A percentile compares a stretch with the other conserved stretches of the same genome.
Evolutionary conservation across 2,888 invertebrate genomes (phyloP).

Genomic region (Torymus aiolomorphi): DNA sequence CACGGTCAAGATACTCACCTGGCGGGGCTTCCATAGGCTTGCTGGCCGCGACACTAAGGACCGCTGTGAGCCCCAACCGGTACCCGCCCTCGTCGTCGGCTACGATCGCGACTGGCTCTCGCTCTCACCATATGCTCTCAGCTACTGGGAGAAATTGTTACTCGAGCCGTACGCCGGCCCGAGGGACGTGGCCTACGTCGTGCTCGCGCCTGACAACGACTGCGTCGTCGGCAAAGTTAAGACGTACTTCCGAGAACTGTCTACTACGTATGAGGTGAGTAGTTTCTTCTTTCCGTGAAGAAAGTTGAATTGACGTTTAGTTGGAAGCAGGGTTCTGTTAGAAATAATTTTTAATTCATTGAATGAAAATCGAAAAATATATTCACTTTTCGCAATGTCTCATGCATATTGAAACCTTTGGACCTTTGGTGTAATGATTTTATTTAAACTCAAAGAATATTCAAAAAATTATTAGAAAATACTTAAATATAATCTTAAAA

Average conservation of each 20-base stretch:
- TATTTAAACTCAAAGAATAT: no score
- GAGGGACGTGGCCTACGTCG: slow-evolving; percentile 95
- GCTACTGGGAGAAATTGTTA: slow-evolving; percentile 98
- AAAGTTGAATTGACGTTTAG: no score
- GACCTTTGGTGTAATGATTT: no score
- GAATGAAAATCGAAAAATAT: no score
- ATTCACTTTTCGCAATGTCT: no score
- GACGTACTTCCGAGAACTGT: slow-evolving; percentile 94
- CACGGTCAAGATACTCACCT: slow-evolving; percentile 95
- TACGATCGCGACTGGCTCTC: slow-evolving; percentile 97
- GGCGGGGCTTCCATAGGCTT: slow-evolving; percentile 97
- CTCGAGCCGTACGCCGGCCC: slow-evolving; percentile 97
- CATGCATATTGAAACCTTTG: no score
- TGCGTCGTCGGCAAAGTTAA: slow-evolving; percentile 86
- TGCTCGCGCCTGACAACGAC: slow-evolving; percentile 95
- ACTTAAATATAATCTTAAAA: no score
- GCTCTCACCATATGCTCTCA: slow-evolving; percentile 94
- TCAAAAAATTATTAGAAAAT: no score
- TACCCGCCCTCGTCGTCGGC: slow-evolving; percentile 94
- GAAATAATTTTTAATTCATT: no score
- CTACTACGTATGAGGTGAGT: slow-evolving; percentile 90
- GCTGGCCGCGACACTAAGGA: slow-evolving; percentile 96
- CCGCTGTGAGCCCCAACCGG: slow-evolving; percentile 97
- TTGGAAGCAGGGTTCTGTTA: no score
- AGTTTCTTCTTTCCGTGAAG: background rate